A percentile compares a stretch with the other conserved stretches of the same genome.
phyloP scores from a whole-genome alignment of 2,113 vertebrate species.

The Phodopus roborovskii region DNA sequence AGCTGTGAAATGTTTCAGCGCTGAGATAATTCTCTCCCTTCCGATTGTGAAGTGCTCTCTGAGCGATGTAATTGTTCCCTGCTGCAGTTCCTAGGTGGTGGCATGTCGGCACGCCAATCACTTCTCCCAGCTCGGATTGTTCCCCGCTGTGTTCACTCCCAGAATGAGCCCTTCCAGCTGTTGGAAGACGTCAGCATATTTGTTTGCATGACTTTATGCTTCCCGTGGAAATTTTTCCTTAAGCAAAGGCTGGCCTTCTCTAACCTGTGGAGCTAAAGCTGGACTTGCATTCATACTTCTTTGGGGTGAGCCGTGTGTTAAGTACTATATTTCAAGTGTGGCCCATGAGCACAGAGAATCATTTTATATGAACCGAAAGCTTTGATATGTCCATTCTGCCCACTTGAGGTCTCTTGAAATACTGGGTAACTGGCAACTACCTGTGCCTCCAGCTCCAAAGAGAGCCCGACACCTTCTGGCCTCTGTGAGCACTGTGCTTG shows the following conservation, averaged over 20 bases:
- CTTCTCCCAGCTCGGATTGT: conserved; percentile 54
- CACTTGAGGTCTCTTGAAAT: not conserved
- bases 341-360: not conserved
- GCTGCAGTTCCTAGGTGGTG: conserved; percentile 18
- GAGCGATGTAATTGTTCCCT: conserved; percentile 70
- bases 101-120: conserved; percentile 73
- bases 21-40: conserved; percentile 75
- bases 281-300: not conserved
- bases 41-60: conserved; percentile 68
- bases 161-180: conserved; percentile 62
- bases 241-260: not conserved
- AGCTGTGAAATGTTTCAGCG: conserved; percentile 69
- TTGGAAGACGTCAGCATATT: conserved; percentile 70
- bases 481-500: no score
- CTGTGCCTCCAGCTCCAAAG: not conserved
- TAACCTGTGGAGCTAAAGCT: not conserved
- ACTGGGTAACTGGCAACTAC: not conserved
- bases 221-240: conserved; percentile 50
- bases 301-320: not conserved
- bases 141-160: conserved; percentile 72
- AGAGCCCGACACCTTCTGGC: not conserved
- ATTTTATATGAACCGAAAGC: not conserved
- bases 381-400: not conserved
- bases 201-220: conserved; percentile 32
- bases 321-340: not conserved